phyloP scores from a whole-genome alignment of 1,140 invertebrate genomes.

The Centruroides vittatus region DNA sequence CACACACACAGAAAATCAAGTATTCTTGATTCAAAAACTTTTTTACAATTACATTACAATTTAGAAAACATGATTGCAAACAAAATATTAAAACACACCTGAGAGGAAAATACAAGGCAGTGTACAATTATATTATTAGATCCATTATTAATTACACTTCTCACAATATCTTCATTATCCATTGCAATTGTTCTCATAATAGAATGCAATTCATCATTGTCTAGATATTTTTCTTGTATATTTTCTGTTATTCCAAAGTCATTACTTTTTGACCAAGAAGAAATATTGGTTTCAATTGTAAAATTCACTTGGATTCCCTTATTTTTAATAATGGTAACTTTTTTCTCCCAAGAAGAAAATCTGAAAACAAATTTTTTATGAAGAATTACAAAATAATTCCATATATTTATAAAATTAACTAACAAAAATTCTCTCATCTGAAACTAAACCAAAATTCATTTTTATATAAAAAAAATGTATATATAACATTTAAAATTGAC shows the following conservation, averaged over 20 bases:
- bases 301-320: slow-evolving; percentile 55
- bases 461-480: no score
- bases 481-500: no score
- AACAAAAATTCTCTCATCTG: no score
- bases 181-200: slow-evolving; percentile 49
- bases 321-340: slow-evolving; percentile 44
- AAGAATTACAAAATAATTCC: no score
- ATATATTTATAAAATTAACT: no score
- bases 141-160: slow-evolving; percentile 7
- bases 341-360: slow-evolving; percentile 44
- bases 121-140: slow-evolving; percentile 2
- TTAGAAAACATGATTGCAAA: no score
- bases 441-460: no score
- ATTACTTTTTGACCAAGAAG: slow-evolving; percentile 59
- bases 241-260: slow-evolving; percentile 50
- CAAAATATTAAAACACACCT: background rate
- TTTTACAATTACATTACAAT: no score
- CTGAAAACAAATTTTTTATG: slow-evolving; percentile 28
- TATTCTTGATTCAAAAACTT: no score
- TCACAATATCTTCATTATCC: slow-evolving; percentile 40
- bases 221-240: slow-evolving; percentile 40
- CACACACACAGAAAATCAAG: no score
- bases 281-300: slow-evolving; percentile 54
- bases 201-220: slow-evolving; percentile 43
- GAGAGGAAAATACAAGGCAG: slow-evolving; percentile 8